phyloP scores from a whole-genome alignment of 2,888 invertebrate species.

The Eumacrocentrus americanus region DNA sequence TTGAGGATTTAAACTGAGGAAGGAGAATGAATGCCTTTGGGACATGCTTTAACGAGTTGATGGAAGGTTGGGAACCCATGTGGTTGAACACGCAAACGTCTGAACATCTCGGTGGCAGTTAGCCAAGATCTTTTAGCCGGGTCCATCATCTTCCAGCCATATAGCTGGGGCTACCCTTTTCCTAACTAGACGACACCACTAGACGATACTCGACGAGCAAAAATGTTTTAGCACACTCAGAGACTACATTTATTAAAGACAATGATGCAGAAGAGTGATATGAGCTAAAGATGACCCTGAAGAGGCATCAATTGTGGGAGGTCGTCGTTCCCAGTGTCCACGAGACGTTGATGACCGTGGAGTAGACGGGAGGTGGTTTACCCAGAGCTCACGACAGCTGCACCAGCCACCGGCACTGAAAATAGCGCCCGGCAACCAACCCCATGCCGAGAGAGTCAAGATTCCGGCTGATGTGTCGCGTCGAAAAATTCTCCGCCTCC shows the following conservation, averaged over 20 bases:
- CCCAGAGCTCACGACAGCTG: constrained; percentile 53
- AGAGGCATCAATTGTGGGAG: constrained; percentile 32
- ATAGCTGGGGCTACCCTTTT: too few species aligned
- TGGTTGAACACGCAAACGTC: constrained; percentile 44
- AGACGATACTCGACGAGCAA: too few species aligned
- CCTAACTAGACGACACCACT: too few species aligned
- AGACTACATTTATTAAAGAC: too few species aligned
- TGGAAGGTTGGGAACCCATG: constrained; percentile 24
- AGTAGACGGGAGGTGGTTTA: constrained; percentile 55
- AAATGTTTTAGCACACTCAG: too few species aligned
- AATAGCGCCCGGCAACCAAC: constrained; percentile 47
- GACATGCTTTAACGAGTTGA: too few species aligned
- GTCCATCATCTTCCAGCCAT: constrained; percentile 12
- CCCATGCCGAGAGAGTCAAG: constrained; percentile 51
- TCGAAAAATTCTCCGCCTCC: constrained; percentile 35
- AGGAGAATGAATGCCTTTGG: neutral
- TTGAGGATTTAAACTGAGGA: neutral
- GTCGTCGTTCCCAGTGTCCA: constrained; percentile 40
- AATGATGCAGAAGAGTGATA: too few species aligned
- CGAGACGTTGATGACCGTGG: constrained; percentile 47
- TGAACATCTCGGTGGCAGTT: constrained; percentile 47
- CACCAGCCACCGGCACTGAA: constrained; percentile 42
- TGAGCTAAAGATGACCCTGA: too few species aligned
- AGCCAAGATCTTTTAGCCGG: constrained; percentile 39
- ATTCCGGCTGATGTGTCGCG: constrained; percentile 14